Conservation (phyloP, 1,140 invertebrate genomes). For the Brachionus rubens region DNA sequence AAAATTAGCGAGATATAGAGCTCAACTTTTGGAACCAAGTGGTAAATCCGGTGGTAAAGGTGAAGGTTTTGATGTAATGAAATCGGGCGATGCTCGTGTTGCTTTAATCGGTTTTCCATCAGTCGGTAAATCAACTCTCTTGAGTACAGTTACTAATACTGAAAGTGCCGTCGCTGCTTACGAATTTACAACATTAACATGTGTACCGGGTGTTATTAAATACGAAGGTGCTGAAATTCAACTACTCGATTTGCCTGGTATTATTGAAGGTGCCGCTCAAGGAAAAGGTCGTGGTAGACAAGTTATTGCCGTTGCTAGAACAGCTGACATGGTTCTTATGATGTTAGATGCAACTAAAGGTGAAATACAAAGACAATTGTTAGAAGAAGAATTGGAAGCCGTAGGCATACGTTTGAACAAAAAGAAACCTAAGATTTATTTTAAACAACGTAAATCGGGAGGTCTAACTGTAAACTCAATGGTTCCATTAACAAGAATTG, state of each 20-base stretch:
- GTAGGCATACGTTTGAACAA: constrained; percentile 96
- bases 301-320: constrained; percentile 97
- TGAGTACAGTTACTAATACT: constrained; percentile 81
- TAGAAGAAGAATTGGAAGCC: constrained; percentile 97
- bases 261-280: constrained; percentile 99
- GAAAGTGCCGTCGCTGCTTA: constrained; percentile 68
- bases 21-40: constrained; percentile 96
- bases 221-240: constrained; percentile 99
- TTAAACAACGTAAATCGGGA: constrained; percentile 95
- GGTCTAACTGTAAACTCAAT: constrained; percentile 84
- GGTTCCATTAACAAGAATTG: constrained; percentile 84
- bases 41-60: constrained; percentile 79
- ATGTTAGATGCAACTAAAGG: constrained; percentile 97
- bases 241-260: constrained; percentile 95
- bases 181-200: constrained; percentile 98
- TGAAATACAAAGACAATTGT: constrained; percentile 85
- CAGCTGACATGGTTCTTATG: constrained; percentile 95
- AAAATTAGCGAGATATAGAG: constrained; percentile 86
- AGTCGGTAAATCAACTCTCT: constrained; percentile 94
- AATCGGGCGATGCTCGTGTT: constrained; percentile 97
- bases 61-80: constrained; percentile 97
- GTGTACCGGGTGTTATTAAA: constrained; percentile 97
- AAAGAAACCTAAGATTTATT: constrained; percentile 91
- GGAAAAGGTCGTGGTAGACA: constrained; percentile 95
- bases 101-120: constrained; percentile 98